Evolutionary conservation across 2,113 vertebrate species (phyloP).

Genomic region (Scartelaos histophorus): DNA sequence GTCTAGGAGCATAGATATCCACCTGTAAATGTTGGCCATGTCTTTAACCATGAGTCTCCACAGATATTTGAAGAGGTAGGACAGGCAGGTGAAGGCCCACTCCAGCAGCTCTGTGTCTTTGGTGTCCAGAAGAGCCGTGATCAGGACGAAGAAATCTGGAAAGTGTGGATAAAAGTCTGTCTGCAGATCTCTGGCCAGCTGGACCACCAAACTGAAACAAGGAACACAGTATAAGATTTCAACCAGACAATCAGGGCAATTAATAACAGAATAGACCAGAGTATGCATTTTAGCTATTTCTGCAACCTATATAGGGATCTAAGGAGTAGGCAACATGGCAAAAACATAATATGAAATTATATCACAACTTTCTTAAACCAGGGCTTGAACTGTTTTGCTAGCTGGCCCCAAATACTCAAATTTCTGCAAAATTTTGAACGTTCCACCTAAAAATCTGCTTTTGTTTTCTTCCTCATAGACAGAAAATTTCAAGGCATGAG

Average conservation of each 20-base stretch:
- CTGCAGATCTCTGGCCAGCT: slow-evolving; percentile 95
- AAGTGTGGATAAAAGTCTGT: slow-evolving; percentile 97
- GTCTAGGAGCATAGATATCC: not conserved
- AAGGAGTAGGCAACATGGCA: not conserved
- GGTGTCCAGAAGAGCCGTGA: slow-evolving; percentile 88
- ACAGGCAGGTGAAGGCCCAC: slow-evolving; percentile 92
- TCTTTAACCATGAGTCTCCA: slow-evolving; percentile 97
- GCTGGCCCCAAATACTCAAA: too few species aligned
- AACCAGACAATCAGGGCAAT: not conserved
- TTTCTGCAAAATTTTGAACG: too few species aligned
- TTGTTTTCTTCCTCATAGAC: too few species aligned
- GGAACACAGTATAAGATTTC: not conserved
- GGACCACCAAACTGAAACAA: slow-evolving; percentile 87
- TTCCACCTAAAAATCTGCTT: too few species aligned
- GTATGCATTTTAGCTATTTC: not conserved
- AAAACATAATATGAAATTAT: too few species aligned
- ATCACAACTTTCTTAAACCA: too few species aligned
- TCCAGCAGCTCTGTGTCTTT: slow-evolving; percentile 92
- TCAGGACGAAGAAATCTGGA: slow-evolving; percentile 86
- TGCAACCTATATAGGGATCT: not conserved
- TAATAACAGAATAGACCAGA: not conserved
- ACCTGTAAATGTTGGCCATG: slow-evolving; percentile 93
- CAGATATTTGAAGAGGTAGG: slow-evolving; percentile 95
- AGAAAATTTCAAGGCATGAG: too few species aligned
- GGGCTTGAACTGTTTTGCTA: too few species aligned